Conservation (phyloP, 2,797 vertebrate species). For the Ctenosaura bakeri region DNA sequence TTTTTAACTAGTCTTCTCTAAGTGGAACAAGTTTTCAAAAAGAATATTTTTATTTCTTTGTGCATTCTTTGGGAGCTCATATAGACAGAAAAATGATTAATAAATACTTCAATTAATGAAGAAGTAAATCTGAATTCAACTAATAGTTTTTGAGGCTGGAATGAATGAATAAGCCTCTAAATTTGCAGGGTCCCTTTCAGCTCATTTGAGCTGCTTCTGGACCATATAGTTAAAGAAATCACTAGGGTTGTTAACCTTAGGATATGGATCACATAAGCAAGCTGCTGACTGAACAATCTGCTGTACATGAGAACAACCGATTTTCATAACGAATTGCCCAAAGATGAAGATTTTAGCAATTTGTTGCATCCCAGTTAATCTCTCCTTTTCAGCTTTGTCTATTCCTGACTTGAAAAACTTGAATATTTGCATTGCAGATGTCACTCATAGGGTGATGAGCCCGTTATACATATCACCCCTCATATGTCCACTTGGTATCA, state of each 20-base stretch:
- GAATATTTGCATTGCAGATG: background rate
- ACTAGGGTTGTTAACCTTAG: background rate
- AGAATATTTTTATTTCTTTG: too few relatives aligned
- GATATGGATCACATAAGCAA: background rate
- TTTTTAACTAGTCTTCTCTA: background rate
- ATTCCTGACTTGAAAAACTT: background rate
- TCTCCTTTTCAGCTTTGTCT: background rate
- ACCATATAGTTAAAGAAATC: background rate
- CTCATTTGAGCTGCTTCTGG: background rate
- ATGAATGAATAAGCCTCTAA: background rate
- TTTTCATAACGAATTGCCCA: background rate
- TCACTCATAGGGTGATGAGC: background rate
- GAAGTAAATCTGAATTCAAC: background rate
- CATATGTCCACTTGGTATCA: slow-evolving; percentile 19
- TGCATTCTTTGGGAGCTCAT: too few relatives aligned
- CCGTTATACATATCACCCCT: slow-evolving; percentile 19
- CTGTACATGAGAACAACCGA: background rate
- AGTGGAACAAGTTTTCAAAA: background rate
- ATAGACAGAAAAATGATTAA: too few relatives aligned
- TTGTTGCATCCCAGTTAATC: background rate
- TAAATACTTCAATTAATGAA: too few relatives aligned
- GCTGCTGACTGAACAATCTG: background rate
- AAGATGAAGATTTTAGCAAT: background rate
- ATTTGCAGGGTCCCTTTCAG: background rate
- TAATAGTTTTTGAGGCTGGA: background rate